Evolutionary conservation across 2,113 vertebrate genomes (phyloP).

Genomic region (Daubentonia madagascariensis): DNA sequence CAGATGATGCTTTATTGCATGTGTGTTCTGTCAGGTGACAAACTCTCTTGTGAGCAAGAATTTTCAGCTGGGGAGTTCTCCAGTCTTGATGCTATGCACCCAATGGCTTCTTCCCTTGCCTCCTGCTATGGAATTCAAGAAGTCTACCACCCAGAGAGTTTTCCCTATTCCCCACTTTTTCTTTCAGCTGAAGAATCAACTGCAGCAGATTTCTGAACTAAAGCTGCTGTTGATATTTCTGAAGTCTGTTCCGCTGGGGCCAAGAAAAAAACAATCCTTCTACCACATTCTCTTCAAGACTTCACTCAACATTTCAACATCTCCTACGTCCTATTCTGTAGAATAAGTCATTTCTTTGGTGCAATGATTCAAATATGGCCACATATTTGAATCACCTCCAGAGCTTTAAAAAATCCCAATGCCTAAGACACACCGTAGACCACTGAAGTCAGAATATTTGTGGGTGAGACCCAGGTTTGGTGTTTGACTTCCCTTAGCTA

Average conservation of each 20-base stretch:
- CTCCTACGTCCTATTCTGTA: background rate
- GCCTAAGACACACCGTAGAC: background rate
- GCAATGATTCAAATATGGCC: background rate
- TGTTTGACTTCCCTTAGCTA: background rate
- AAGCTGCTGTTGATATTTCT: background rate
- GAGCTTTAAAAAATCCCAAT: background rate
- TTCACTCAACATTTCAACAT: background rate
- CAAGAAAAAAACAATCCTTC: background rate
- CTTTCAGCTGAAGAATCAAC: background rate
- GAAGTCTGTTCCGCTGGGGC: background rate
- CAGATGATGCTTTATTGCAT: background rate
- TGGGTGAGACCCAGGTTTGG: background rate
- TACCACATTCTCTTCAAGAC: background rate
- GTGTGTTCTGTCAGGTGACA: background rate
- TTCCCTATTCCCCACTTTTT: background rate
- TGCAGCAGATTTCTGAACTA: background rate
- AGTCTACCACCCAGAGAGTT: background rate
- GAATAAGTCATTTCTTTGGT: background rate
- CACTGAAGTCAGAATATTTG: background rate
- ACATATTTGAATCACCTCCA: background rate
- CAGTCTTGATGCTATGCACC: background rate
- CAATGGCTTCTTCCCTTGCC: background rate
- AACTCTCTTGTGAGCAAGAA: background rate
- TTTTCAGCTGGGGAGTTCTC: background rate
- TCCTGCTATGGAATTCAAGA: background rate